A percentile compares a stretch with the other conserved stretches of the same genome.
Evolutionary conservation across 2,888 invertebrate genomes (phyloP).

Genomic region (Tetranychus truncatus): DNA sequence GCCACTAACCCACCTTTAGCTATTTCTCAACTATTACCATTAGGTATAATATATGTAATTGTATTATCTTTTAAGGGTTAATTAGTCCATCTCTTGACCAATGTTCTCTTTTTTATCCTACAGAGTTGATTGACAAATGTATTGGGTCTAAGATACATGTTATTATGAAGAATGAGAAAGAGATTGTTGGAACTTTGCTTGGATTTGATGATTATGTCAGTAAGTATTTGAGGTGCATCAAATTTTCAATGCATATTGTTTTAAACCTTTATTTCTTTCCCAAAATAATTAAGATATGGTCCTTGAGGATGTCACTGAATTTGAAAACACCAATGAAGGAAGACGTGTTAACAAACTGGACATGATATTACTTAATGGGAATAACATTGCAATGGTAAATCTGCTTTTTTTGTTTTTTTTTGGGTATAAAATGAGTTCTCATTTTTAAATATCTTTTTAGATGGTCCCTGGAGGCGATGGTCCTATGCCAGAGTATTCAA

Average conservation of each 20-base stretch:
- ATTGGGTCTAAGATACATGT: constrained; percentile 98
- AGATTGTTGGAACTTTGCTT: constrained; percentile 89
- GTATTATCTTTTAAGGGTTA: too few species aligned
- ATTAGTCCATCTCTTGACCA: background rate
- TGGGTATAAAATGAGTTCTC: too few species aligned
- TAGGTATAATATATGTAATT: background rate
- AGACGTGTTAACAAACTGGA: constrained; percentile 87
- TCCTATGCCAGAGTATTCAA: too few species aligned
- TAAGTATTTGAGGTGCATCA: constrained; percentile 30
- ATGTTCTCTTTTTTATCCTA: background rate
- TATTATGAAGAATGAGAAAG: constrained; percentile 99
- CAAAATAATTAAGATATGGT: constrained; percentile 50
- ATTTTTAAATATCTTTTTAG: too few species aligned
- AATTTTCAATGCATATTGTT: background rate
- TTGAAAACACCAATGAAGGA: constrained; percentile 79
- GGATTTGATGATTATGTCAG: constrained; percentile 96
- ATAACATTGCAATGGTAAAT: constrained; percentile 88
- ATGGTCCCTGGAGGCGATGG: too few species aligned
- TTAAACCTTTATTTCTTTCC: background rate
- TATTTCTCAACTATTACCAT: constrained; percentile 5
- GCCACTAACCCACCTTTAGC: background rate
- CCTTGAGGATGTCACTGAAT: constrained; percentile 89
- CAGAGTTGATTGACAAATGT: constrained; percentile 92
- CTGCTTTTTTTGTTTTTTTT: too few species aligned
- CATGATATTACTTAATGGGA: constrained; percentile 92